Percentiles rank a stretch among this genome's conserved stretches.
These are phyloP conservation scores for Microtus californicus DNA, from an alignment of 2,797 vertebrate species.

Conservation along the genomic window DNA sequence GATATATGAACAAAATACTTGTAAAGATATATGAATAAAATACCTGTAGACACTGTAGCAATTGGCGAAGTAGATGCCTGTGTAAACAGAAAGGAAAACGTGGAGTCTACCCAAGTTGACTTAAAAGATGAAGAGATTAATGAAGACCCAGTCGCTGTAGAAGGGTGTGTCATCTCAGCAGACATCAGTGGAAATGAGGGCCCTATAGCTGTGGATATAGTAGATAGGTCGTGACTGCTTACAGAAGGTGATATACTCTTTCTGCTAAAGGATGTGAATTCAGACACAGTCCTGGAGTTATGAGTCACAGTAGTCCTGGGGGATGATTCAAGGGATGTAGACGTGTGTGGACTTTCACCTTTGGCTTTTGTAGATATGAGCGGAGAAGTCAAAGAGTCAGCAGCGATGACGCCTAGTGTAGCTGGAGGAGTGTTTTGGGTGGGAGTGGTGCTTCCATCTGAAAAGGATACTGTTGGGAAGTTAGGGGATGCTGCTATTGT, in stretches of 20 bases:
- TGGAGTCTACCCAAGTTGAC: neutral
- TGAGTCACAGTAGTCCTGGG: slow-evolving; percentile 42
- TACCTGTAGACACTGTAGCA: slow-evolving; percentile 41
- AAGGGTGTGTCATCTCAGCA: slow-evolving; percentile 36
- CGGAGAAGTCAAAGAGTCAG: slow-evolving; percentile 27
- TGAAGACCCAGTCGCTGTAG: slow-evolving; percentile 39
- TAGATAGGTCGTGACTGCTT: neutral
- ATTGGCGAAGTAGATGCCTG: slow-evolving; percentile 21
- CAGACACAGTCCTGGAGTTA: slow-evolving; percentile 40
- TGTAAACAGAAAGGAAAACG: slow-evolving; percentile 47
- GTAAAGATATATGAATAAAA: neutral
- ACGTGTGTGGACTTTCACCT: neutral
- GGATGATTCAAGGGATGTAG: neutral
- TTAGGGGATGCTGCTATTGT: neutral
- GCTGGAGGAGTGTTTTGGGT: neutral
- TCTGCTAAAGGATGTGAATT: neutral
- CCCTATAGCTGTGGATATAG: neutral
- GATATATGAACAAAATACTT: slow-evolving; percentile 34
- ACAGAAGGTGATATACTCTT: slow-evolving; percentile 35
- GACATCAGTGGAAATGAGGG: slow-evolving; percentile 16
- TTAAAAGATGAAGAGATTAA: slow-evolving; percentile 57
- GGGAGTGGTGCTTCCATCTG: neutral
- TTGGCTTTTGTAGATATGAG: slow-evolving; percentile 6
- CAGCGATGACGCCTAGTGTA: neutral
- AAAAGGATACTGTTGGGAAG: slow-evolving; percentile 18